Conservation (phyloP, 2,888 invertebrate species). For the Dryobotodes eremita region DNA sequence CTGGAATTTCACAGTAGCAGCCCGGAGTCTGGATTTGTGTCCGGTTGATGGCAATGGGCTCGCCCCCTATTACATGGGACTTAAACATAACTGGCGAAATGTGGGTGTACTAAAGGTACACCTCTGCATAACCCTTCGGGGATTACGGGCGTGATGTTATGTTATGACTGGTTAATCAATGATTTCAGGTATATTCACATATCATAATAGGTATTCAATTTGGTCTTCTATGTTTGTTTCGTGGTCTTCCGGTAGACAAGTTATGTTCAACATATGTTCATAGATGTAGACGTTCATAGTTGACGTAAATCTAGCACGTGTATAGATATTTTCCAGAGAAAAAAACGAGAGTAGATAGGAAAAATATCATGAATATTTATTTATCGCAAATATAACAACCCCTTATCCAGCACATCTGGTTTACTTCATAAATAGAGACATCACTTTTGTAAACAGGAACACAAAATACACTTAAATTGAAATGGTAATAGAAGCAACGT, state of each 20-base stretch:
- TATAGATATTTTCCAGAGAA: background rate
- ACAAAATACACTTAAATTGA: slow-evolving; percentile 14
- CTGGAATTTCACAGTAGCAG: too few relatives aligned
- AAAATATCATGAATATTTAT: slow-evolving; percentile 13
- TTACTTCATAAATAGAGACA: slow-evolving; percentile 17
- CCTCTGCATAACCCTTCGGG: too few relatives aligned
- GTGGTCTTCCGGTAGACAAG: background rate
- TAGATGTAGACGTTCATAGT: too few relatives aligned
- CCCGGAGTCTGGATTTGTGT: too few relatives aligned
- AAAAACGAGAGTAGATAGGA: background rate
- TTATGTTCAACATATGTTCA: background rate
- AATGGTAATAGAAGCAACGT: slow-evolving; percentile 33
- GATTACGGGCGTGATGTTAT: too few relatives aligned
- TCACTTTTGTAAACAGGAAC: slow-evolving; percentile 22
- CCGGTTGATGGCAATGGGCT: too few relatives aligned
- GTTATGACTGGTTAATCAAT: background rate
- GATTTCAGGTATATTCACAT: background rate
- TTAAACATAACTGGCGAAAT: too few relatives aligned
- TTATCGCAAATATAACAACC: slow-evolving; percentile 18
- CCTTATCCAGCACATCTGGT: background rate
- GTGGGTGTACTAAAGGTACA: too few relatives aligned
- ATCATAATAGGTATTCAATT: slow-evolving; percentile 1
- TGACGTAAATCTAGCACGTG: background rate
- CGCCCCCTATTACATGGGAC: too few relatives aligned
- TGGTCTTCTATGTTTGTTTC: background rate